phyloP scores from a whole-genome alignment of 2,113 vertebrate species.

The Leucosticte australis region DNA sequence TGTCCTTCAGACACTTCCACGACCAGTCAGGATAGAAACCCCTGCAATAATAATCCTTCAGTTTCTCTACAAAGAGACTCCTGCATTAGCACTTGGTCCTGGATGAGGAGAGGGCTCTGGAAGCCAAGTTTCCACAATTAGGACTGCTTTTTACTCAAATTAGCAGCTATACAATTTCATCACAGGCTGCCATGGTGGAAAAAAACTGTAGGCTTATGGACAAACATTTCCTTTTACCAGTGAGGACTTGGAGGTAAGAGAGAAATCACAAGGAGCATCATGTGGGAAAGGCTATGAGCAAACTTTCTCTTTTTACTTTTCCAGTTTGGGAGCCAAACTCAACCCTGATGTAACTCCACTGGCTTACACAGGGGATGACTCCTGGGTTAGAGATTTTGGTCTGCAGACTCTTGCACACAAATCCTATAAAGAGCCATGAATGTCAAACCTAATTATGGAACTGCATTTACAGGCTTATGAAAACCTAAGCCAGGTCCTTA shows the following conservation, averaged over 20 bases:
- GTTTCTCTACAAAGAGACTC: constrained; percentile 15
- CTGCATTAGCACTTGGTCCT: constrained; percentile 30
- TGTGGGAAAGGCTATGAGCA: constrained; percentile 59
- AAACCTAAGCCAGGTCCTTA: background rate
- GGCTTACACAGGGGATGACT: constrained; percentile 16
- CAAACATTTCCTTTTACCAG: constrained; percentile 64
- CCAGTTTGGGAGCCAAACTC: constrained; percentile 46
- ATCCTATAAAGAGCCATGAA: constrained; percentile 31
- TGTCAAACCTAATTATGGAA: constrained; percentile 33
- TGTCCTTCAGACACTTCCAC: background rate
- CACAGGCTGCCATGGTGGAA: constrained; percentile 63
- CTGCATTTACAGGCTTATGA: background rate
- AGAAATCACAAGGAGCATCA: constrained; percentile 67
- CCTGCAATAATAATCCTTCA: constrained; percentile 1
- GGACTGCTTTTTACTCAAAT: constrained; percentile 42
- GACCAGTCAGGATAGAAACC: background rate
- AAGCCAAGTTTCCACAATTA: constrained; percentile 32
- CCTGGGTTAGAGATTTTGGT: constrained; percentile 22
- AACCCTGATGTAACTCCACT: constrained; percentile 41
- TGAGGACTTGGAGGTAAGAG: constrained; percentile 56
- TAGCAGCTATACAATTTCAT: constrained; percentile 67
- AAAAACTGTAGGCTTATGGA: constrained; percentile 53
- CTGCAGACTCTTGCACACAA: background rate
- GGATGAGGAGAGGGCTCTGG: background rate
- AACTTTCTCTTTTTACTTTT: constrained; percentile 68